Evolutionary conservation across 2,888 invertebrate species (phyloP), one percentile per base, ranked within the genome.

Genomic region (Cheilosia urbana): DNA sequence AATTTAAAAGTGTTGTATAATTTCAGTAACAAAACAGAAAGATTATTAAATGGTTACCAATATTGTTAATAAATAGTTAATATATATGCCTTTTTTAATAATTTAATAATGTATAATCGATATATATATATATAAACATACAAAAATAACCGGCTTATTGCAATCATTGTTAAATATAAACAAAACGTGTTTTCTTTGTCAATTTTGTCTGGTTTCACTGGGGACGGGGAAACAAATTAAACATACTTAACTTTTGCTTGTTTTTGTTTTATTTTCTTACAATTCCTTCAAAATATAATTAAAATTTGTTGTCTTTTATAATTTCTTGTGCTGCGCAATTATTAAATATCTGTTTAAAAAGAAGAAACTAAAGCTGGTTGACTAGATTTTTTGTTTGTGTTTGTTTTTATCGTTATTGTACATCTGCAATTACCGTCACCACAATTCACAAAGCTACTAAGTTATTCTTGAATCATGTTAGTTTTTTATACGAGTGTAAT

Each of bases 91-190:
- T 37, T 37, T 13, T 37, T 13, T 37, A 37, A 37, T 37, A 37
- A 37, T 37, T 37, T 77, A 72, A 62, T 77, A 72, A 77, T 83
- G 51, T 37, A 55, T 73, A 63, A 69, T 84, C 11, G 37, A 37
- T 37, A 37, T 37, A 11, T 37, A 37, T 37, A 65, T 78, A 81
- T 81, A 71, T 69, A 81, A 80, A 84, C 66, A 85, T 80, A 84
- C 76, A 85, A 85, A 80, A 80, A 85, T 80, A 76, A 80, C 75
- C 73, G 69, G 65, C 57, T 85, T 66, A 85, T 80, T 79, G 79
- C 55, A 76, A 72, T 72, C 21, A 47, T 49, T 69, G 40, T 62
- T 66, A 55, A 71, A 62, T 68, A 9, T 68, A 51, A 60, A n/a
- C 65, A 34, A 49, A 65, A 47, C 24, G 24, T 24, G 5, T 66